Evolutionary conservation across 92 coral and sea anemone species (phyloP).

Genomic region (Zoanthus sansibaricus): DNA sequence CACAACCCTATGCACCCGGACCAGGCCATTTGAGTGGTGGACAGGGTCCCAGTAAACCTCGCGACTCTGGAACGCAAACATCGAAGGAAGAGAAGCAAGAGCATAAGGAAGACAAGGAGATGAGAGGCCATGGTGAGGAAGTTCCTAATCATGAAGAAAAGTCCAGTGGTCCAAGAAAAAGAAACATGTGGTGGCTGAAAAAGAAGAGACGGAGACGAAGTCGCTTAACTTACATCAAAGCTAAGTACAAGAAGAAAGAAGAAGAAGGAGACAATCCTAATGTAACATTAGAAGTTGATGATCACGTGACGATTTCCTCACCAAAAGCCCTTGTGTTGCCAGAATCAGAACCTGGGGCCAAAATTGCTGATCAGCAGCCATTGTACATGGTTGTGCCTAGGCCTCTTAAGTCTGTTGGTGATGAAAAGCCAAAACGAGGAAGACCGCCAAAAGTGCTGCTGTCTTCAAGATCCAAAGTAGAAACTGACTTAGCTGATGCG

Average conservation of each 20-base stretch:
- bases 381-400: constrained; percentile 45
- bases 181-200: constrained; percentile 83
- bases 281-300: background rate
- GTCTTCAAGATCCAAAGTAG: constrained; percentile 49
- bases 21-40: background rate
- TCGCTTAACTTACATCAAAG: constrained; percentile 84
- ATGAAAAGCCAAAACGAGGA: constrained; percentile 83
- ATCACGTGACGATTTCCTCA: background rate
- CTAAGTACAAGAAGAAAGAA: constrained; percentile 85
- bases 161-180: constrained; percentile 67
- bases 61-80: constrained; percentile 18
- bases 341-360: constrained; percentile 61
- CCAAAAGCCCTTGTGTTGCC: constrained; percentile 45
- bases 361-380: constrained; percentile 64
- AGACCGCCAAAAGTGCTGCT: constrained; percentile 77
- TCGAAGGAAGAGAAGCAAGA: constrained; percentile 13
- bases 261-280: constrained; percentile 60
- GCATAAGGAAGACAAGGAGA: constrained; percentile 21
- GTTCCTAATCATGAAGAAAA: constrained; percentile 54
- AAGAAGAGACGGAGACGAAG: constrained; percentile 81
- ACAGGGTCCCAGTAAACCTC: constrained; percentile 19
- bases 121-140: constrained; percentile 39
- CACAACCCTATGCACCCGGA: constrained; percentile 11
- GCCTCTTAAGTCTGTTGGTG: constrained; percentile 27
- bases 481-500: constrained; percentile 45